Base-by-base conservation (phyloP, 2,113 vertebrate genomes). In the Phylloscopus whistleri region DNA sequence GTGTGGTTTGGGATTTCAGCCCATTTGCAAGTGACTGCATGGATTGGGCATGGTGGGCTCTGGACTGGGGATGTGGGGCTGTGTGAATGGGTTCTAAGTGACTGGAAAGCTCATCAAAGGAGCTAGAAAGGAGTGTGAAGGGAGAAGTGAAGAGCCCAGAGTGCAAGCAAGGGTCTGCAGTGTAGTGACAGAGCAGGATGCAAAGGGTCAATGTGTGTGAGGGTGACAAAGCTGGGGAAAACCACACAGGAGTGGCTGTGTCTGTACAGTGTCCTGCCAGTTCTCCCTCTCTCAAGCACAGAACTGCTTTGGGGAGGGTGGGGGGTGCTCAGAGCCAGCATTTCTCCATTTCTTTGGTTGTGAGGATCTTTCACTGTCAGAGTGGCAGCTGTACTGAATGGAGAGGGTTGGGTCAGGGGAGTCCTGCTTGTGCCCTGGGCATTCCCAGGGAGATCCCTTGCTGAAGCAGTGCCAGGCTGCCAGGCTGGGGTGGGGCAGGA, bases 371-470 rank as follows among this genome's bases (percentile, higher is more conserved):
- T 48, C 30, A 2, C 23, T 48, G 43, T 55, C 51, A 39, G 0
- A 5, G 53, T 16, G 39, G 58, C 62, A 60, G 41, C 24, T 51
- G 68, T 37, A 7, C 37, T 24, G 28, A 9, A 11, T 28, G 62
- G 33, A 18, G 55, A 23, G 20, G 72, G n/a, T 10, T 22, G 16
- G 75, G 46, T 39, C 21, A 8, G 26, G 39, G 70, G 30, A 59
- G 22, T 52, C 39, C 67, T 39, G 76, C 2, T 0, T 2, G 16
- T n/a, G 52, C 39, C 2, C 6, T 8, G 79, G 56, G 7, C 0
- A 0, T 12, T 62, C 55, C 9, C 8, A 49, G 60, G 72, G 33
- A 62, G 14, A 27, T 46, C 30, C 28, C 55, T 35, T 24, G 48
- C 43, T 30, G 48, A 21, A 80, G 55, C 72, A 23, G 46, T 2